Evolutionary conservation across 2,113 vertebrate species (phyloP).

Genomic region (Brevimyrus niger): DNA sequence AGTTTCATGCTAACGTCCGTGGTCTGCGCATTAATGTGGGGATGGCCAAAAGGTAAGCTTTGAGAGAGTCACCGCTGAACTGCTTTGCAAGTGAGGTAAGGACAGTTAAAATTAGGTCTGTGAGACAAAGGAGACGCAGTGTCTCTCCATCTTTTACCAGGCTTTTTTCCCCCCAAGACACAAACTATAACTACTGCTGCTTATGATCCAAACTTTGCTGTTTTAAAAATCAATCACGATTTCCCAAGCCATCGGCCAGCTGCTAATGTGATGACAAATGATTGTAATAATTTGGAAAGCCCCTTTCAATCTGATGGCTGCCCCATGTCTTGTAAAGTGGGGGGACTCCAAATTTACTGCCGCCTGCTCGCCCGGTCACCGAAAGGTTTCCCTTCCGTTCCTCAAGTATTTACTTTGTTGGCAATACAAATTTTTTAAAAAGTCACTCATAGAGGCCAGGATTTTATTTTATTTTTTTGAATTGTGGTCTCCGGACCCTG

Average conservation of each 20-base stretch:
- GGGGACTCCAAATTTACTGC: constrained; percentile 52
- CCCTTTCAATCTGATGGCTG: constrained; percentile 48
- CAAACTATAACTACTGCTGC: constrained; percentile 24
- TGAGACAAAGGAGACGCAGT: constrained; percentile 36
- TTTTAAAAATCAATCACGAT: constrained; percentile 51
- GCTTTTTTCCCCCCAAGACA: constrained; percentile 16
- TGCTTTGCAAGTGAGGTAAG: constrained; percentile 43
- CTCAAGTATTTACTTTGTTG: constrained; percentile 50
- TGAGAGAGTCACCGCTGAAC: neutral
- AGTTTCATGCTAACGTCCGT: neutral
- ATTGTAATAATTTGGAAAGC: constrained; percentile 52
- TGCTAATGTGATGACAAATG: constrained; percentile 51
- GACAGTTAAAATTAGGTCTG: constrained; percentile 45
- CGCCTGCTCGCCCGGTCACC: constrained; percentile 43
- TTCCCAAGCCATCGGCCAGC: constrained; percentile 43
- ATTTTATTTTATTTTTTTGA: constrained; percentile 20
- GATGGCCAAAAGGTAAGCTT: neutral
- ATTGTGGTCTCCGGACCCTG: constrained; percentile 38
- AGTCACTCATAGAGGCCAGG: constrained; percentile 37
- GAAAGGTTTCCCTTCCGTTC: constrained; percentile 56
- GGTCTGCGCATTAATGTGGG: neutral
- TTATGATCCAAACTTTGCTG: constrained; percentile 25
- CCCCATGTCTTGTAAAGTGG: constrained; percentile 47
- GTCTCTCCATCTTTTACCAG: constrained; percentile 21
- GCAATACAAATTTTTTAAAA: constrained; percentile 44